Base-by-base conservation (phyloP, 2,888 invertebrate genomes). In the Caenorhabditis zanzibari region DNA sequence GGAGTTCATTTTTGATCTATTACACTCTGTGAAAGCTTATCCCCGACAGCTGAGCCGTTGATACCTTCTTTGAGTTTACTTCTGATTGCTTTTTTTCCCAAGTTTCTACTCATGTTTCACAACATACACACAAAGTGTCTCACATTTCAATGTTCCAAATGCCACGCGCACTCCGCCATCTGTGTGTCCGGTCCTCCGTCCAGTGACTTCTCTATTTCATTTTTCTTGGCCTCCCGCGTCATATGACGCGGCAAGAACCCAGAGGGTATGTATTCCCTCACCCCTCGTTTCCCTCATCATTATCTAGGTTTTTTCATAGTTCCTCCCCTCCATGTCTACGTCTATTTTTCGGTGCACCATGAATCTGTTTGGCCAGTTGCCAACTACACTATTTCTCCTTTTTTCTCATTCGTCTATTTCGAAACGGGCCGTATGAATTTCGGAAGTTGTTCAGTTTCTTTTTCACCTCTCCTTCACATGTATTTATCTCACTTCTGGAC, bases 151-250 rank as follows among this genome's bases (percentile, higher is more conserved):
- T 41, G 49, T 59, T 61, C 61, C 52, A 26, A 58, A 58, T 68
- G 66, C 47, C 66, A 28, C 28, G 41, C 72, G 72, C 63, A 64
- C 52, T 54, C 32, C 19, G 38, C 49, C 76, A 68, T 76, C 76
- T 76, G 76, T 76, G 76, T 28, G 76, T 68, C 76, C 68, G 68
- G 61, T 59, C 54, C 16, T 22, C 26, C 49, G 52, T 28, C 41
- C 69, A 63, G 19, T 63, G 22, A 52, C 66, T 54, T 54, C 54
- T 49, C 54, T 49, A 54, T 41, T 61, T 47, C 47, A 19, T 47
- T 47, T 77, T 77, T 63, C 69, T 68, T 66, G 76, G 59, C 59
- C 68, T 38, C 69, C 76, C 47, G 47, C 47, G 76, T 76, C 76
- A 76, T 76, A 69, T 76, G 76, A 76, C 69, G 76, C 58, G 75